These are phyloP conservation scores for Apoderus coryli DNA, from an alignment of 2,888 invertebrate species.

Conservation along the genomic window DNA sequence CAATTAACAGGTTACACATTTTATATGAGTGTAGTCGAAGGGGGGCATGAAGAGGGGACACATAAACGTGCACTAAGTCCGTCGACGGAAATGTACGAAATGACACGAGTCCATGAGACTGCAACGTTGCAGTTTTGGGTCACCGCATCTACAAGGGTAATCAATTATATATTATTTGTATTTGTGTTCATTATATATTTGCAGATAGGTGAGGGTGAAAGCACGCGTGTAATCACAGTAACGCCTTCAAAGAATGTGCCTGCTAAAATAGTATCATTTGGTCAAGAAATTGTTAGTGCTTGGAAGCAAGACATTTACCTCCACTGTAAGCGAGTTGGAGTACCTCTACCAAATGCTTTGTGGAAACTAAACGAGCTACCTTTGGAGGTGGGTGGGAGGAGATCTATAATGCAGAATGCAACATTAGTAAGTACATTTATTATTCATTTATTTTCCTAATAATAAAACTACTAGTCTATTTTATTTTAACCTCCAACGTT, in stretches of 20 bases:
- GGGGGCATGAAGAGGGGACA: constrained; percentile 63
- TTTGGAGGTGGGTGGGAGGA: constrained; percentile 53
- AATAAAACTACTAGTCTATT: too few species aligned
- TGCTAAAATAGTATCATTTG: constrained; percentile 80
- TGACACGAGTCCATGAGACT: constrained; percentile 51
- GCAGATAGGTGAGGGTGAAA: constrained; percentile 64
- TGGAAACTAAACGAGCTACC: constrained; percentile 68
- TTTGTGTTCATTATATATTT: constrained; percentile 8
- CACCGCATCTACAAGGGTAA: constrained; percentile 58
- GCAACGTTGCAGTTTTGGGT: constrained; percentile 64
- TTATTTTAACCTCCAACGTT: too few species aligned
- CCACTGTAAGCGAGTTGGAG: constrained; percentile 72
- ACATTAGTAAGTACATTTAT: constrained; percentile 40
- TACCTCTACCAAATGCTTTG: constrained; percentile 58
- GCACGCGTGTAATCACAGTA: constrained; percentile 62
- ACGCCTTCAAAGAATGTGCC: constrained; percentile 67
- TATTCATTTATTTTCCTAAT: too few species aligned
- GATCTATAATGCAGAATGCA: constrained; percentile 53
- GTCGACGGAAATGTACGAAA: constrained; percentile 55
- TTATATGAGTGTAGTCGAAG: constrained; percentile 67
- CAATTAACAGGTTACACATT: constrained; percentile 69
- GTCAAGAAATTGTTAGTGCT: constrained; percentile 59
- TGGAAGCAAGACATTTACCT: constrained; percentile 79
- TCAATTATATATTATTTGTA: constrained; percentile 8
- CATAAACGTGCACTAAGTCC: constrained; percentile 60